Conservation (phyloP, 2,113 vertebrate species). For the Eudyptes chrysolophus region DNA sequence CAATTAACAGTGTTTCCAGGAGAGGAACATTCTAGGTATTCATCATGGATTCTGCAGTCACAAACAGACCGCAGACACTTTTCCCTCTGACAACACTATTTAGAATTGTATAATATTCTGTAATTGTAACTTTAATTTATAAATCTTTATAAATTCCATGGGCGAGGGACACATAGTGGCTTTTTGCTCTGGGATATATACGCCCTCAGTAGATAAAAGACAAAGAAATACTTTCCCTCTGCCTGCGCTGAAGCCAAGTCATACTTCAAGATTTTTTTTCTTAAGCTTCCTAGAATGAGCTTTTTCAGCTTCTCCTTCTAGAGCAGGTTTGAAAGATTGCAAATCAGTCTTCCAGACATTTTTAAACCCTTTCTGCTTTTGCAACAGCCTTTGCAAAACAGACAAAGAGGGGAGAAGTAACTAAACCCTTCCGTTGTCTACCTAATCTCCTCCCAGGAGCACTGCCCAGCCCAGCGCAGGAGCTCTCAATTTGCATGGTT, state of each 20-base stretch:
- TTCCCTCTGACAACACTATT: background rate
- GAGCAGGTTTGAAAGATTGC: background rate
- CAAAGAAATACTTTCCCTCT: background rate
- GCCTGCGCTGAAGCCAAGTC: background rate
- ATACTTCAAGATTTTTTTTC: background rate
- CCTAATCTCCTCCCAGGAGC: background rate
- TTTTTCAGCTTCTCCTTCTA: background rate
- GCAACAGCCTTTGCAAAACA: background rate
- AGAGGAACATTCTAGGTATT: slow-evolving; percentile 20
- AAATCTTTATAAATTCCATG: background rate
- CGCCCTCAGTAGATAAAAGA: background rate
- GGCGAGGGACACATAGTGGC: background rate
- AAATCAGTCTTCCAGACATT: background rate
- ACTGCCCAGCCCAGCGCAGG: background rate
- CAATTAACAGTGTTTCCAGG: slow-evolving; percentile 25
- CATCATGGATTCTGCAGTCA: background rate
- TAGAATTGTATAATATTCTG: background rate
- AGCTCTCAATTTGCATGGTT: background rate
- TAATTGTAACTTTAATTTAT: background rate
- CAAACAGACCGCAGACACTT: background rate
- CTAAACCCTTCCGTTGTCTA: background rate
- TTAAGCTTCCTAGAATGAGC: background rate
- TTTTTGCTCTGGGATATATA: background rate
- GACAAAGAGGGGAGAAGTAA: background rate
- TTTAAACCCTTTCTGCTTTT: background rate